These are phyloP conservation scores for Zosterops lateralis DNA, from an alignment of 2,113 vertebrate genomes.

Conservation along the genomic window DNA sequence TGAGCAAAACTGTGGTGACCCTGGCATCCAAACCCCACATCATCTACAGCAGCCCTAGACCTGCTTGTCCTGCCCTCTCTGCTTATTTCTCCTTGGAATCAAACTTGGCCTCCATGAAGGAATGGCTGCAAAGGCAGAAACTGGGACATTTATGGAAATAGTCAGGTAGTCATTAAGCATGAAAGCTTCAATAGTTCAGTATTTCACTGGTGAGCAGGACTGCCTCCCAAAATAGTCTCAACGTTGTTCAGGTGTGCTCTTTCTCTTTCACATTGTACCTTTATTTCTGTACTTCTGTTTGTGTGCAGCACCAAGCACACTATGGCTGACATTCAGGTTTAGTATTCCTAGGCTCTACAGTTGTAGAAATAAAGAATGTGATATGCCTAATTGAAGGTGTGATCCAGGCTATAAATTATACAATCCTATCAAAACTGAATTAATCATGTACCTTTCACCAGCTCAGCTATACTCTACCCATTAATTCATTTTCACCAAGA, in stretches of 20 bases:
- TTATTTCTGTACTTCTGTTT: background rate
- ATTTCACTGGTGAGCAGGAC: background rate
- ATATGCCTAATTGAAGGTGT: conserved; percentile 44
- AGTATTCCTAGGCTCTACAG: background rate
- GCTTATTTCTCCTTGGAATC: background rate
- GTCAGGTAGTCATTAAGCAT: background rate
- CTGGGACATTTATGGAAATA: background rate
- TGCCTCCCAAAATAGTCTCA: background rate
- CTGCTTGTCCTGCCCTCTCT: background rate
- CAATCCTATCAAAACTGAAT: conserved; percentile 21
- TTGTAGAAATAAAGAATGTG: conserved; percentile 28
- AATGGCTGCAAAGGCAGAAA: background rate
- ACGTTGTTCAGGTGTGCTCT: background rate
- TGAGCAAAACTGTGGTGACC: background rate
- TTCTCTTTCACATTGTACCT: background rate
- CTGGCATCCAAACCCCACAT: background rate
- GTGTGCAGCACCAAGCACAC: background rate
- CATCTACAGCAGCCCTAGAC: background rate
- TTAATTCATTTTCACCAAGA: conserved; percentile 17
- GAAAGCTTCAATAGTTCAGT: background rate
- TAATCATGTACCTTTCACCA: conserved; percentile 38
- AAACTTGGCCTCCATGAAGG: background rate
- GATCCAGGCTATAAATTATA: conserved; percentile 50
- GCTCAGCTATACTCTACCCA: conserved; percentile 8
- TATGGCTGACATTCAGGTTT: background rate